Evolutionary conservation across 2,113 vertebrate species (phyloP).

Genomic region (Cavia aperea): DNA sequence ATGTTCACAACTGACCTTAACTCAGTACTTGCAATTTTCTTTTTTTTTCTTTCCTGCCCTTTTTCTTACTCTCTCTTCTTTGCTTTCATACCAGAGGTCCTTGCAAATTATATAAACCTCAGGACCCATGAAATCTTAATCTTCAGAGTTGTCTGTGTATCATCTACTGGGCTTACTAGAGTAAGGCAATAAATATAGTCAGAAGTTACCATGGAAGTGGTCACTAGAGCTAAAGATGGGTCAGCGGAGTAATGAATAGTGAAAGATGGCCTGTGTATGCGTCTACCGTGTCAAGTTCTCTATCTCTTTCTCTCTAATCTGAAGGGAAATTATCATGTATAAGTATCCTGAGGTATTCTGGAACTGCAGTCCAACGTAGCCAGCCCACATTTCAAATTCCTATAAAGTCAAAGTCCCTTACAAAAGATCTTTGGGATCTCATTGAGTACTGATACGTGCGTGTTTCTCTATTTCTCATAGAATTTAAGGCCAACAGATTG

Average conservation of each 20-base stretch:
- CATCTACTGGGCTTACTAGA: neutral
- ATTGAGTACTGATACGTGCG: neutral
- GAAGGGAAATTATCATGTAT: neutral
- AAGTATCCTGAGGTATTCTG: neutral
- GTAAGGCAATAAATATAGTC: neutral
- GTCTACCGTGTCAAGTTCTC: neutral
- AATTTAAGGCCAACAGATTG: neutral
- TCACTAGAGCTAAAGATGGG: neutral
- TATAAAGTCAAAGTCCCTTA: neutral
- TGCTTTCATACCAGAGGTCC: neutral
- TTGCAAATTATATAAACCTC: neutral
- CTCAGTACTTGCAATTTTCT: neutral
- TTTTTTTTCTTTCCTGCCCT: neutral
- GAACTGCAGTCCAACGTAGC: neutral
- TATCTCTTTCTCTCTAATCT: neutral
- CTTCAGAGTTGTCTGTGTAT: neutral
- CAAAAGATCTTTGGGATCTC: neutral
- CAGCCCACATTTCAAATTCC: neutral
- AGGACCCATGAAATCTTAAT: neutral
- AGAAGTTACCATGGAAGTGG: neutral
- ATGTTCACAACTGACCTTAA: neutral
- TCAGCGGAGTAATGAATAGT: neutral
- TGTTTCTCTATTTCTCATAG: neutral
- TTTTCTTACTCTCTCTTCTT: neutral
- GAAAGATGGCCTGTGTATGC: neutral